Evolutionary conservation across 2,888 invertebrate genomes (phyloP).

Genomic region (Eristalis intricaria): DNA sequence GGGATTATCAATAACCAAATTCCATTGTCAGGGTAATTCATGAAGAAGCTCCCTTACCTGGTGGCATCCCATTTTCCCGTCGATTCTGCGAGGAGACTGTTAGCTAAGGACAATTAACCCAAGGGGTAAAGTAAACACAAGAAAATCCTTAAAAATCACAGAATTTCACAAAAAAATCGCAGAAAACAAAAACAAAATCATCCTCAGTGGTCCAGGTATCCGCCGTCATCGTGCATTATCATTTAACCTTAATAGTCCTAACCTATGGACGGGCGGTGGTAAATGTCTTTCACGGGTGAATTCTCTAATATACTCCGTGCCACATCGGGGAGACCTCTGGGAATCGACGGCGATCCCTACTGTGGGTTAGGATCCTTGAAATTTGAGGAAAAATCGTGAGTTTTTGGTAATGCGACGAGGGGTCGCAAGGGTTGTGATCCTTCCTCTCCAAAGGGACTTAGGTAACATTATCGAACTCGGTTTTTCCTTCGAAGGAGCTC

Average conservation of each 20-base stretch:
- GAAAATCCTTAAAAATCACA: slow-evolving; percentile 33
- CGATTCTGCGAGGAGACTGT: slow-evolving; percentile 10
- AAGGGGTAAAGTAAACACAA: slow-evolving; percentile 27
- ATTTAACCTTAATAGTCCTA: slow-evolving; percentile 71
- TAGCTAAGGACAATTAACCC: slow-evolving; percentile 43
- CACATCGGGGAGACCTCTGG: slow-evolving; percentile 58
- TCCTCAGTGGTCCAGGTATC: neutral
- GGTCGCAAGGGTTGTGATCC: slow-evolving; percentile 71
- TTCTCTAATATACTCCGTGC: slow-evolving; percentile 41
- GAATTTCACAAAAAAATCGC: slow-evolving; percentile 3
- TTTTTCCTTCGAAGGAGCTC: slow-evolving; percentile 39
- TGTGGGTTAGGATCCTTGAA: no score
- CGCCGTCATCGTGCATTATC: slow-evolving; percentile 37
- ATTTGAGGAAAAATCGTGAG: slow-evolving; percentile 65
- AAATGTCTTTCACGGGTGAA: slow-evolving; percentile 70
- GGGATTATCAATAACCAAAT: slow-evolving; percentile 69
- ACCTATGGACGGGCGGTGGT: slow-evolving; percentile 71
- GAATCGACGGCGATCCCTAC: slow-evolving; percentile 45
- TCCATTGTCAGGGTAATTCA: slow-evolving; percentile 54
- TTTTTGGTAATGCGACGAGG: slow-evolving; percentile 59
- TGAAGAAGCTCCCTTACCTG: slow-evolving; percentile 25
- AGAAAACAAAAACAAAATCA: neutral
- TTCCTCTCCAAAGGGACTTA: slow-evolving; percentile 47
- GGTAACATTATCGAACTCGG: slow-evolving; percentile 54
- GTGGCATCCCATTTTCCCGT: neutral